phyloP scores from a whole-genome alignment of 2,888 invertebrate species.

The Thymelicus sylvestris region DNA sequence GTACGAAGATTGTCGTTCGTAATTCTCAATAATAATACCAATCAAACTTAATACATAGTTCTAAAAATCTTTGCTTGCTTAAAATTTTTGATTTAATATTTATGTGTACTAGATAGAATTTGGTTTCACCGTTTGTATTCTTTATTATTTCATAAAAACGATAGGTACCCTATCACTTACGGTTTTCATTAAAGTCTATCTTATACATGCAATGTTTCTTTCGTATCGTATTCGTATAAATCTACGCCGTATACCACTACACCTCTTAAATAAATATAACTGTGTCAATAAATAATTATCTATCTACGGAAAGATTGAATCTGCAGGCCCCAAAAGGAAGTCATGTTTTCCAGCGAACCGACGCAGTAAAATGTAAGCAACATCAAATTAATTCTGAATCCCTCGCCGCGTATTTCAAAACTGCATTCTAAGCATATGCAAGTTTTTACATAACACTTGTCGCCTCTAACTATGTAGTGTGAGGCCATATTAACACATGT shows the following conservation, averaged over 20 bases:
- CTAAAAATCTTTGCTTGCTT: no score
- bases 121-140: no score
- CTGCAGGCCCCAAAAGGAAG: constrained; percentile 17
- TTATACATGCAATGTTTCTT: background rate
- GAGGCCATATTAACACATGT: constrained; percentile 28
- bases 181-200: background rate
- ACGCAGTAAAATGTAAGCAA: constrained; percentile 21
- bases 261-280: constrained; percentile 13
- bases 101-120: no score
- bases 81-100: no score
- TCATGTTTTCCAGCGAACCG: constrained; percentile 10
- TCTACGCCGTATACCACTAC: constrained; percentile 4
- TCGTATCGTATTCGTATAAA: background rate
- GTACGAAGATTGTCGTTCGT: no score
- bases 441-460: constrained; percentile 32
- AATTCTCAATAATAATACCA: no score
- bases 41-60: no score
- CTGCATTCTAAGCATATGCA: constrained; percentile 26
- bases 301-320: constrained; percentile 17
- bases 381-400: constrained; percentile 21
- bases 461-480: constrained; percentile 27
- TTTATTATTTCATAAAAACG: no score
- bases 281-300: constrained; percentile 23
- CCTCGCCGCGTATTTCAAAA: constrained; percentile 24
- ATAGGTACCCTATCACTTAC: no score